phyloP scores from a whole-genome alignment of 1,140 invertebrate species.

The Diabrotica undecimpunctata region DNA sequence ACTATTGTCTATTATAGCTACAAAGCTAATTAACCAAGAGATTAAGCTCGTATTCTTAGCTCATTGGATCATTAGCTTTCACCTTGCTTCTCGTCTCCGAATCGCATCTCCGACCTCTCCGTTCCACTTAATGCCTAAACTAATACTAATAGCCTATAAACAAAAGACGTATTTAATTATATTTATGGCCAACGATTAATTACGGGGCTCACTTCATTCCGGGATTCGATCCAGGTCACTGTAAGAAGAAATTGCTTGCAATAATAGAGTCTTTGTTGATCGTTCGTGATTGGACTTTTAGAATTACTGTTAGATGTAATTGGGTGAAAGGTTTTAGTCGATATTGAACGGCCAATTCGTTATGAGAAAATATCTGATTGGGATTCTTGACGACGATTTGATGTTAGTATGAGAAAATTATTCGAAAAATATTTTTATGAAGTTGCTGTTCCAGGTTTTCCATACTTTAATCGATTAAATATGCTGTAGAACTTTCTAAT shows the following conservation, averaged over 20 bases:
- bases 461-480: too few species aligned
- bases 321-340: too few species aligned
- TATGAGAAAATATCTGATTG: too few species aligned
- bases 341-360: too few species aligned
- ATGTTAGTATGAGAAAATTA: too few species aligned
- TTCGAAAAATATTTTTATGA: too few species aligned
- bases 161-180: background rate
- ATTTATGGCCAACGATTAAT: conserved; percentile 3
- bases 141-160: background rate
- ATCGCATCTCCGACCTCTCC: background rate
- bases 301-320: background rate
- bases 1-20: too few species aligned
- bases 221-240: background rate
- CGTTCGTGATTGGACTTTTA: background rate
- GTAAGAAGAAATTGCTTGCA: background rate
- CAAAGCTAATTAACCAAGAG: too few species aligned
- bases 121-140: background rate
- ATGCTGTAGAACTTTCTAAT: too few species aligned
- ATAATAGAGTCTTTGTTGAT: background rate
- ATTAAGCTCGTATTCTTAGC: too few species aligned
- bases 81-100: background rate
- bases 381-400: too few species aligned
- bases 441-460: too few species aligned
- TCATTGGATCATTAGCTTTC: background rate
- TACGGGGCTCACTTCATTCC: background rate